Base-by-base conservation (phyloP, 2,113 vertebrate genomes). In the Pionites leucogaster region DNA sequence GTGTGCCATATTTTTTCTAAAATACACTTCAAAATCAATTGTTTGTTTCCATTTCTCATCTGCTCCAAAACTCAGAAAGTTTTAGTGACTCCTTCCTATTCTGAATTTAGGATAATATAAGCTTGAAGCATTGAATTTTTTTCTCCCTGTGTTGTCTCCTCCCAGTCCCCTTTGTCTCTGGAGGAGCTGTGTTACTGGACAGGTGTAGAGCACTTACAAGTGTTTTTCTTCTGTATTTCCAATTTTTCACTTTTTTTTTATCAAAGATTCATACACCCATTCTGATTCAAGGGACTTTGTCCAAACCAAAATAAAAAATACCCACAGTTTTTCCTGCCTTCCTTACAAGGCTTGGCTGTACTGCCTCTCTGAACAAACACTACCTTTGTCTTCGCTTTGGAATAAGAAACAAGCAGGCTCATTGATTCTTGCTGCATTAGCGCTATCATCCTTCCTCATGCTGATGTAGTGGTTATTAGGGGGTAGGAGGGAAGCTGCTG, bases 361-460 rank as follows among this genome's bases (percentile, higher is more conserved):
- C 57, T 64, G 81, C 50, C 62, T 75, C 37, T 87, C 70, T 86
- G 84, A 95, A 91, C 87, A 96, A 96, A 82, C 87, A 44, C 78
- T 74, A 95, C 74, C 75, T 96, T 95, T 95, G 96, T 94, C 59
- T 94, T 94, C 0, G 0, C 70, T 87, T 62, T 80, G 70, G 74
- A 91, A 72, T 85, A 75, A 91, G 74, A 92, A 81, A 92, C 80
- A 78, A 93, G 62, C 70, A 71, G 91, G 84, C 94, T 95, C 92
- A 89, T 94, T 92, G 94, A 87, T 89, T 96, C 86, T 52, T 94
- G 86, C 94, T 82, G 72, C 83, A 52, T 71, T 82, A 82, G 75
- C 25, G 3, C 80, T 47, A 6, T 59, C 29, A 72, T 76, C 63
- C 78, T 90, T 47, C 59, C 41, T 95, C 75, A 14, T 0, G 1